Percentiles rank a stretch among this genome's conserved stretches.
These are phyloP conservation scores for Phasianus colchicus DNA, from an alignment of 2,113 vertebrate species.

Conservation along the genomic window DNA sequence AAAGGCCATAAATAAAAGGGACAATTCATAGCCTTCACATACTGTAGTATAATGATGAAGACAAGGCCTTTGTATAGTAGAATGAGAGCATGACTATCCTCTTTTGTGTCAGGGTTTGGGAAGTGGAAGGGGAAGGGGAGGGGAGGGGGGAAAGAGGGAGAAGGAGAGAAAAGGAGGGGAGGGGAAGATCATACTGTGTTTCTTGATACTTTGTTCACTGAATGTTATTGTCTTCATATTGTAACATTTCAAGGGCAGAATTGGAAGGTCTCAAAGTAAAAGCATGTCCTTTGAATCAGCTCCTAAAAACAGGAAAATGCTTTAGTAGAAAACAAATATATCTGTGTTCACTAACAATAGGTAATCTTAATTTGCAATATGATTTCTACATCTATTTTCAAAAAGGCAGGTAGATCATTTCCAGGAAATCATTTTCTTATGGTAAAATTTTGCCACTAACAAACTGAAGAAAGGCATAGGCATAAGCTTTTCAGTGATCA, in stretches of 20 bases:
- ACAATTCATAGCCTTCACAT: not conserved
- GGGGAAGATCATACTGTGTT: not conserved
- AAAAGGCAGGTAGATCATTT: not conserved
- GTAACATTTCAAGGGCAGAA: not conserved
- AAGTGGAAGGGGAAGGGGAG: too few relatives aligned
- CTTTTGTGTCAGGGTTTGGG: not conserved
- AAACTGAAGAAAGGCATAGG: not conserved
- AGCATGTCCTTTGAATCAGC: not conserved
- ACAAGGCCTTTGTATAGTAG: not conserved
- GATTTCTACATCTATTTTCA: not conserved
- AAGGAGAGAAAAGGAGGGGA: too few relatives aligned
- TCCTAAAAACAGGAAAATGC: not conserved
- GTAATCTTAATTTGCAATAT: not conserved
- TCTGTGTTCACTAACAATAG: not conserved
- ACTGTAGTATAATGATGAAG: not conserved
- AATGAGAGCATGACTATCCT: not conserved
- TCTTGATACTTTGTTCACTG: not conserved
- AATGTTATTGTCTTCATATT: not conserved
- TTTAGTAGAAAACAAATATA: not conserved
- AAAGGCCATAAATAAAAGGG: not conserved
- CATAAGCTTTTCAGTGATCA: not conserved
- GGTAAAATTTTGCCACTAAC: not conserved
- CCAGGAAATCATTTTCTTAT: not conserved
- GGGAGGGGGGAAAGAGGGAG: too few relatives aligned
- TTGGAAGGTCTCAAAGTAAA: not conserved